phyloP scores from a whole-genome alignment of 2,888 invertebrate species.

The Amphimallon solstitiale region DNA sequence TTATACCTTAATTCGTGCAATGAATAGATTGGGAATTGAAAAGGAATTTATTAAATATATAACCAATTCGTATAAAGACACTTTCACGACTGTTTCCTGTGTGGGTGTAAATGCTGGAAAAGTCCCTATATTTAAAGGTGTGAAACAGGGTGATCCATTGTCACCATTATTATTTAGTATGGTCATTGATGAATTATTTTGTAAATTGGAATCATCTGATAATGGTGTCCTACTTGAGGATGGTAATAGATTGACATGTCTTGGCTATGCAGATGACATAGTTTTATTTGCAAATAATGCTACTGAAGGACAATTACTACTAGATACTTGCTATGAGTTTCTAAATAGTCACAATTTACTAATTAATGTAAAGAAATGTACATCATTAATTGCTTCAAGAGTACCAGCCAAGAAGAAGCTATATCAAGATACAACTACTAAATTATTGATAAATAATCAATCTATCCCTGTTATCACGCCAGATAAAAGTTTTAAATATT shows the following conservation, averaged over 20 bases:
- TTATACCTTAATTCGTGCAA: background rate
- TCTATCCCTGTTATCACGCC: background rate
- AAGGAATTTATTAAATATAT: background rate
- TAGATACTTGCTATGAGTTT: constrained; percentile 40
- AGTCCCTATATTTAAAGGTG: background rate
- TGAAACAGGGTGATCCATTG: constrained; percentile 4
- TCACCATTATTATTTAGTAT: background rate
- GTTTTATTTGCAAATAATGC: constrained; percentile 53
- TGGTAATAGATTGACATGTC: constrained; percentile 32
- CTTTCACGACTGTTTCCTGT: background rate
- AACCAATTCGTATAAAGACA: background rate
- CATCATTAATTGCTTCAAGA: constrained; percentile 25
- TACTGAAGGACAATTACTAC: constrained; percentile 48
- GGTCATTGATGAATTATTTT: constrained; percentile 42
- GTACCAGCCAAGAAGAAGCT: constrained; percentile 26
- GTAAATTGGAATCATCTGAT: constrained; percentile 1
- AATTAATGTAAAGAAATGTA: constrained; percentile 41
- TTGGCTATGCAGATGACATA: constrained; percentile 59
- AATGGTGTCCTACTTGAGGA: background rate
- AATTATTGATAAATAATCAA: background rate
- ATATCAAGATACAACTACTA: constrained; percentile 13
- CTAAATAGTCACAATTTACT: constrained; percentile 45
- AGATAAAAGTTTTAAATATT: background rate
- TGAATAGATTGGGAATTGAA: background rate
- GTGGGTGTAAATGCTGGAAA: background rate